Base-by-base conservation (phyloP, 2,113 vertebrate species). In the Oriolus oriolus region DNA sequence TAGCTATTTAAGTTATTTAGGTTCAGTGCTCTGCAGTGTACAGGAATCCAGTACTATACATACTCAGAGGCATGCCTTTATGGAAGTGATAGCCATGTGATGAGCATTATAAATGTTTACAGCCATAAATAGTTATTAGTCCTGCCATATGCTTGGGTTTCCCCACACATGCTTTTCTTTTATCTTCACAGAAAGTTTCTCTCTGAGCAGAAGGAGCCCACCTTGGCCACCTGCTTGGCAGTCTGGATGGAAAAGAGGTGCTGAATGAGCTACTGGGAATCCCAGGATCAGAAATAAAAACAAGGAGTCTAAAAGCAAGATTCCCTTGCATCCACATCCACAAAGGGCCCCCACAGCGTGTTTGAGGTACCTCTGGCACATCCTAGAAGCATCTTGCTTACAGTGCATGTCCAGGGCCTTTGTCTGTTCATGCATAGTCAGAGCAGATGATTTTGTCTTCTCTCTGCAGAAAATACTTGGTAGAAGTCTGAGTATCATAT, bases 391-490 rank as follows among this genome's bases (percentile, higher is more conserved):
- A 15, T 59, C 35, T 66, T 37, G 5, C 11, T 78, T 68, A 20
- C 8, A 37, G 17, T 57, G 9, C 6, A 1, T 50, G 23, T 24
- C 17, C 17, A 74, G 39, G 14, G 12, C 16, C 26, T 63, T 84
- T 2, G n/a, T n/a, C n/a, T n/a, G 0, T 6, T 74, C 30, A 26
- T 16, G 5, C 27, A 8, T 5, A 77, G 41, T 33, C 3, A 0
- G 4, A 57, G 42, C 1, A 3, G 39, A 54, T 42, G 7, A 53
- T 82, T 91, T 87, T 91, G 12, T 35, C 12, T 77, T 70, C 83
- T 22, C 9, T 83, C 11, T 56, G 3, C 37, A 69, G 63, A 76
- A 86, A 86, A 49, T 23, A n/a, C 8, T 61, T 53, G 23, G 18
- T 76, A 69, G 70, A 71, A 88, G 68, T 53, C 13, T 11, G 4